Base-by-base conservation (phyloP, 2,888 invertebrate genomes). In the Portevinia maculata region DNA sequence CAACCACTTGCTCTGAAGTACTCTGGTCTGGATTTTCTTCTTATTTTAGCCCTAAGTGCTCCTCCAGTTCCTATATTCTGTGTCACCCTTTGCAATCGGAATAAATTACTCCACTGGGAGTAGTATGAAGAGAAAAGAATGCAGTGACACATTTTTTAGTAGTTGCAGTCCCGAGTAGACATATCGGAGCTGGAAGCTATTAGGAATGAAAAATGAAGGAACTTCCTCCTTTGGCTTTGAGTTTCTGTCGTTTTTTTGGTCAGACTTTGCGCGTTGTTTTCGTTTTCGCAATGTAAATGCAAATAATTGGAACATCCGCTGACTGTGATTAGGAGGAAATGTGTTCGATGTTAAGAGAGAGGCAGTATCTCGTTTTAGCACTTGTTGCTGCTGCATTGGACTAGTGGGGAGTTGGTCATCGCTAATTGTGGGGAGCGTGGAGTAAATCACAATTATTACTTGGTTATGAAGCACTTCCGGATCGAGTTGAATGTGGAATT, bases 121-220 rank as follows among this genome's bases (percentile, higher is more conserved):
- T 24, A 37, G 32, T 46, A 52, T 17, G 32, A 30, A 24, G n/a
- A 39, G 39, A 15, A 9, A 0, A 44, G 17, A 62, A 81, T 48
- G 37, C 70, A 87, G 85, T 87, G 87, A 86, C 87, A 86, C 85
- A 85, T 86, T 79, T 74, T 21, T n/a, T n/a, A n/a, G 24, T 30
- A 11, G 19, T 17, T 3, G 44, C n/a, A 41, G 85, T 73, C 85
- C 86, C 34, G 37, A 39, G 46, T 34, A 69, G 44, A 74, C 34
- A 78, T 59, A 17, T 62, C 78, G 85, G 79, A 53, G 71, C 73
- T 84, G 76, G 65, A 69, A 62, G 60, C 62, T 85, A n/a, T n/a
- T 85, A 84, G 83, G 85, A 87, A 86, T 86, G 86, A 87, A 86
- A 87, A 87, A 86, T 87, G 88, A 86, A 86, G 86, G 87, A 86